phyloP scores from a whole-genome alignment of 2,888 invertebrate species.

The Xanthia togata region DNA sequence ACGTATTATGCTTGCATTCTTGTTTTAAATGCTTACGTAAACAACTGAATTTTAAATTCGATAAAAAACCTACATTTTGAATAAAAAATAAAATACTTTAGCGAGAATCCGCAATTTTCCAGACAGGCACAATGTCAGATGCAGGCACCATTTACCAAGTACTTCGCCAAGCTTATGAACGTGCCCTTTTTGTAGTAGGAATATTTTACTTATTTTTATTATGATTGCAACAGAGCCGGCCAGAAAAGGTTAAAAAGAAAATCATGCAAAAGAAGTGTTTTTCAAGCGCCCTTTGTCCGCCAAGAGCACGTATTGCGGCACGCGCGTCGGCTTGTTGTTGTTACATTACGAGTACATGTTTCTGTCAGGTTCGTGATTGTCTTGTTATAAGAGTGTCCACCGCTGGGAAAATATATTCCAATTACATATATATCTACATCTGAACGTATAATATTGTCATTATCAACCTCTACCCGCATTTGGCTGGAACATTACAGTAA shows the following conservation, averaged over 20 bases:
- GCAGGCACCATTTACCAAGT: slow-evolving; percentile 34
- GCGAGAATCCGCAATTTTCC: slow-evolving; percentile 17
- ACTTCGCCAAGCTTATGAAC: slow-evolving; percentile 14
- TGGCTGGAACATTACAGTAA: background rate
- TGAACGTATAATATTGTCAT: background rate
- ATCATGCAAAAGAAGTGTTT: slow-evolving; percentile 17
- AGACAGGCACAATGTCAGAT: slow-evolving; percentile 31
- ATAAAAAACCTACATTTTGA: background rate
- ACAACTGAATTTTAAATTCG: slow-evolving; percentile 9
- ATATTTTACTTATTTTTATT: slow-evolving; percentile 20
- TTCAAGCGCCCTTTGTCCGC: slow-evolving; percentile 7
- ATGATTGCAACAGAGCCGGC: slow-evolving; percentile 21
- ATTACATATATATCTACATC: background rate
- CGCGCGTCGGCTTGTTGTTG: slow-evolving; percentile 12
- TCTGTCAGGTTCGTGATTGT: slow-evolving; percentile 34
- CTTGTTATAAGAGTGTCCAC: slow-evolving; percentile 2
- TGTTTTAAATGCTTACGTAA: too few relatives aligned
- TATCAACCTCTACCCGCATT: background rate
- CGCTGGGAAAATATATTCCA: slow-evolving; percentile 11
- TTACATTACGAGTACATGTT: slow-evolving; percentile 27
- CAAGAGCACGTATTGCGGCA: slow-evolving; percentile 8
- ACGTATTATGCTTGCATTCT: background rate
- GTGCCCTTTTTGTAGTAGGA: slow-evolving; percentile 4
- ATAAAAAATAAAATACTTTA: slow-evolving; percentile 9
- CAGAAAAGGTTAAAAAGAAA: slow-evolving; percentile 14